Base-by-base conservation (phyloP, 2,888 invertebrate species). In the Caenorhabditis sp. region DNA sequence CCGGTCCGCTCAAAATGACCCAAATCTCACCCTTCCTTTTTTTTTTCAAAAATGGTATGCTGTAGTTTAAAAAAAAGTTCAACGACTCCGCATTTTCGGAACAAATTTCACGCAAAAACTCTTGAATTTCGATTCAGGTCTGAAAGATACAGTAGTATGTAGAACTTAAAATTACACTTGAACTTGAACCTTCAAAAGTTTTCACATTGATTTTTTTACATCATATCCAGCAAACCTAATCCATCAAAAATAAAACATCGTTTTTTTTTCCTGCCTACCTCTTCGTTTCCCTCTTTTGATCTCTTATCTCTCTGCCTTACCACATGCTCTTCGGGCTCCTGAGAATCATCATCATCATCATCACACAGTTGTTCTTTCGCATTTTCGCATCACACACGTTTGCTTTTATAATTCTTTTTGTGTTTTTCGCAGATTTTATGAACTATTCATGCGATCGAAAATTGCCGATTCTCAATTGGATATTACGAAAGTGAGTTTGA, bases 361-460 rank as follows among this genome's bases (percentile, higher is more conserved):
- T 19, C 50, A n/a, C 50, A 23, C 51, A 23, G 19, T 51, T 51
- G 21, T 51, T 51, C 51, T 51, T 51, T 23, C 21, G 19, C 51
- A 23, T 51, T 51, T 51, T 51, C 51, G 12, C 51, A 17, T 23
- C 51, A 21, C 23, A 51, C 23, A 23, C 51, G 21, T 19, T 51
- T 23, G n/a, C 51, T 23, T 23, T n/a, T 51, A 43, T 3, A 43
- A 23, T 23, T 10, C n/a, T 19, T 51, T 8, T 21, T 12, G n/a
- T 23, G 3, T 51, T 51, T 51, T 51, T 51, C 21, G 5, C 21
- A 51, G 51, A 19, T 51, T 51, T 2, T 51, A 8, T 17, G 17
- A 17, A 43, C 17, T 43, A 43, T 43, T 43, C 27, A 71, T 72
- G 71, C 60, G 67, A 58, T 72, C 71, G 36, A 72, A 72, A 64